Conservation (phyloP, 2,888 invertebrate species). For the Heteropelma amictum region DNA sequence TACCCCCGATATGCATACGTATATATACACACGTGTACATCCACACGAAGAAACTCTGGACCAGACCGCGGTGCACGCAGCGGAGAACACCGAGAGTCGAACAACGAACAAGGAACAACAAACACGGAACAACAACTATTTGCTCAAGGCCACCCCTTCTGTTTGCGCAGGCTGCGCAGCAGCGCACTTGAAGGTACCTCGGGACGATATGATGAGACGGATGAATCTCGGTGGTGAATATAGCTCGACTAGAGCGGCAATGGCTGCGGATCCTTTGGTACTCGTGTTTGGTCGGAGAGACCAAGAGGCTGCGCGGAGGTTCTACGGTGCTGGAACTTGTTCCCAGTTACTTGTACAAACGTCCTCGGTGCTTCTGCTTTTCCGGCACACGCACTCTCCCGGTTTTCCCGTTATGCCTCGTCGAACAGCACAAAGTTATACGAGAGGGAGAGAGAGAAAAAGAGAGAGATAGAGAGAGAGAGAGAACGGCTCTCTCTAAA, state of each 20-base stretch:
- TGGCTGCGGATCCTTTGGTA: neutral
- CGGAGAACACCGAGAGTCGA: no score
- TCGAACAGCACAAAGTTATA: neutral
- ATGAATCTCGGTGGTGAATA: slow-evolving; percentile 7
- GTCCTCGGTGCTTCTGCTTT: slow-evolving; percentile 13
- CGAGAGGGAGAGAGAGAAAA: neutral
- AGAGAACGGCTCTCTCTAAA: slow-evolving; percentile 57
- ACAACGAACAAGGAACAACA: no score
- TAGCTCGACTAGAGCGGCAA: neutral
- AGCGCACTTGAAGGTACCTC: slow-evolving; percentile 57
- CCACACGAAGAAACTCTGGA: no score
- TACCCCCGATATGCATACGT: no score
- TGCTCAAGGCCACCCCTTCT: slow-evolving; percentile 74
- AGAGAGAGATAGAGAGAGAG: neutral
- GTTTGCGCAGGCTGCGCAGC: slow-evolving; percentile 70
- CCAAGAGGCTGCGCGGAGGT: neutral
- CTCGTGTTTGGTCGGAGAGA: neutral
- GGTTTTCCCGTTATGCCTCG: slow-evolving; percentile 1
- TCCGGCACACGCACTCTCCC: neutral
- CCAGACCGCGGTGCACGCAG: no score
- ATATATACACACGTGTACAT: no score
- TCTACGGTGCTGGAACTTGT: neutral
- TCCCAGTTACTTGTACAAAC: no score
- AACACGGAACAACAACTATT: slow-evolving; percentile 77
- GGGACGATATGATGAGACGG: neutral